Percentiles rank a stretch among this genome's conserved stretches.
Conservation (phyloP, 2,113 vertebrate species). For the Hucho hucho region DNA sequence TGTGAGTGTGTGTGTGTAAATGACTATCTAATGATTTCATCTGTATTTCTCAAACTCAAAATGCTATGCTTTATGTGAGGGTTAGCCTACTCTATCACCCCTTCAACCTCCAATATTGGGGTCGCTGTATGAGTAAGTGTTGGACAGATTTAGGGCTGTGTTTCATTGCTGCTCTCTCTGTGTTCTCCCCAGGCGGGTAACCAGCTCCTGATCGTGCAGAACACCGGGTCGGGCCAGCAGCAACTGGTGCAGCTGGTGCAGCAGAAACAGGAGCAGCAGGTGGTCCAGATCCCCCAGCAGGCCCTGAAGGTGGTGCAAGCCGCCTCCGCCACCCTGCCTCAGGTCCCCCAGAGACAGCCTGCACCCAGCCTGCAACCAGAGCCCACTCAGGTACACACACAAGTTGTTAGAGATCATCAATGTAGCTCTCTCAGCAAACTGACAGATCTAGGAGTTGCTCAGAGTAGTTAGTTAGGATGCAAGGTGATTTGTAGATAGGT, state of each 20-base stretch:
- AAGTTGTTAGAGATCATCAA: too few species aligned
- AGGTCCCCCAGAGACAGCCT: slow-evolving; percentile 87
- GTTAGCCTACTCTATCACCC: too few species aligned
- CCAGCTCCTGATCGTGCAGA: slow-evolving; percentile 95
- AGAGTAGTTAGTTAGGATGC: too few species aligned
- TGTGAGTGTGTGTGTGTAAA: too few species aligned
- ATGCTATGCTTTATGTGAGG: too few species aligned
- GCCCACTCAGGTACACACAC: slow-evolving; percentile 85
- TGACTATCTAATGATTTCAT: too few species aligned
- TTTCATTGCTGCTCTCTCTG: neutral
- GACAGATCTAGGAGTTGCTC: too few species aligned
- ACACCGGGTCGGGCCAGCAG: slow-evolving; percentile 86
- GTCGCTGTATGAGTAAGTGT: neutral
- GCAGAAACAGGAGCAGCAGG: slow-evolving; percentile 75
- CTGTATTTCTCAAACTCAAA: too few species aligned
- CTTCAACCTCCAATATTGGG: too few species aligned
- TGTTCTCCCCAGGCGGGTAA: slow-evolving; percentile 80
- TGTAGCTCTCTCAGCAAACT: too few species aligned
- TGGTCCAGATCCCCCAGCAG: slow-evolving; percentile 95
- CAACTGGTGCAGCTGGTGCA: slow-evolving; percentile 95
- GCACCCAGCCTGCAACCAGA: slow-evolving; percentile 84
- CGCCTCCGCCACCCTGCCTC: slow-evolving; percentile 90
- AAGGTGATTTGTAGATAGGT: too few species aligned
- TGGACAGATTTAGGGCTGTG: neutral
- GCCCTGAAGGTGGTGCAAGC: slow-evolving; percentile 96